Base-by-base conservation (phyloP, 2,113 vertebrate genomes). In the Progne subis region DNA sequence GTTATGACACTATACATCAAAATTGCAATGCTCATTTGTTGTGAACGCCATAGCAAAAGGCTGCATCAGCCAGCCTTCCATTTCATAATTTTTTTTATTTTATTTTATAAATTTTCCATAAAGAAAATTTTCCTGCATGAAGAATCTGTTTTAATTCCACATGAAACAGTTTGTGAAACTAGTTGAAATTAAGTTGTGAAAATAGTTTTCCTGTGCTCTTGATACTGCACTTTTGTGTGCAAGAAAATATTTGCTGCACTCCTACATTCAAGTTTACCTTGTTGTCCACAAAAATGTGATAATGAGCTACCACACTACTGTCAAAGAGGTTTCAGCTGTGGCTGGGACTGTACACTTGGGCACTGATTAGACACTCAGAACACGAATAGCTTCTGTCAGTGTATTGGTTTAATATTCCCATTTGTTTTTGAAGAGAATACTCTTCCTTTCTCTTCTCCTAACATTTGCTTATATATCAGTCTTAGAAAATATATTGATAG, bases 1-100 rank as follows among this genome's bases (percentile, higher is more conserved):
- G 9, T 85, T 57, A 79, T 10, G 37, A 28, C 52, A 53, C 14
- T 23, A 69, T 82, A 85, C 79, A 92, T 85, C 41, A 85, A 91
- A 94, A 95, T 29, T 76, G 24, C 29, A 90, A 41, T 14, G 7
- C 21, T 91, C 52, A 94, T 90, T 88, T 95, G 90, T 39, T 76
- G 78, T 63, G 18, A 96, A 67, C 2, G 17, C 43, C 47, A 57
- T 23, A 72, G 56, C 79, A 91, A 86, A 82, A 88, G 70, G 43
- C 87, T 85, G 61, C 79, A 74, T 89, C 84, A 94, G 63, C 70
- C 88, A 70, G 67, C 26, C 53, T 82, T 70, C 63, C 95, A 37
- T 37, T 37, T 37, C 37, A 37, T 37, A 37, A 37, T 9, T 26
- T 52, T 26, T 52, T n/a, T n/a, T n/a, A n/a, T n/a, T 52, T 52